Evolutionary conservation across 2,888 invertebrate species (phyloP).

Genomic region (Athalia circularis): DNA sequence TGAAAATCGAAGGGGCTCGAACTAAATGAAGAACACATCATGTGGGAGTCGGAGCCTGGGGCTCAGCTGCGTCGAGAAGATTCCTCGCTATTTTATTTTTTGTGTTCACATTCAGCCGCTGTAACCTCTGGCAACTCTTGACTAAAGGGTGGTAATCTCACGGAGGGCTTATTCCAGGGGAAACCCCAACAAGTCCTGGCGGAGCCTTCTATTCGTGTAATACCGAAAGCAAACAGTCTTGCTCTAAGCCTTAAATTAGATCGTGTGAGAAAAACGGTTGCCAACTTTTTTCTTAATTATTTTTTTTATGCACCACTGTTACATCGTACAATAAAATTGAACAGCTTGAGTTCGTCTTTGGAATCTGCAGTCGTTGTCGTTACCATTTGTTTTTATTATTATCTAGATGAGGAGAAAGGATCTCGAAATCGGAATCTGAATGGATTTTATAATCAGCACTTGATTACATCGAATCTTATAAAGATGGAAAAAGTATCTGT

Average conservation of each 20-base stretch:
- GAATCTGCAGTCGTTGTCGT: no score
- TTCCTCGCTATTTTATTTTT: neutral
- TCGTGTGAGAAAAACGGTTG: neutral
- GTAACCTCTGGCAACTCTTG: slow-evolving; percentile 14
- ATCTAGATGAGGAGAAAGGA: neutral
- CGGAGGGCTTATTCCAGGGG: neutral
- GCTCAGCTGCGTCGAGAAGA: neutral
- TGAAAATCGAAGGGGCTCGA: neutral
- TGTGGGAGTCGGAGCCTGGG: neutral
- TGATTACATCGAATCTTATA: neutral
- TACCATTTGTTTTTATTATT: no score
- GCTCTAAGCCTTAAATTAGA: neutral
- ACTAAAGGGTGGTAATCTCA: slow-evolving; percentile 6
- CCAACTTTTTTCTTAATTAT: no score
- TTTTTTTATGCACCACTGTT: no score
- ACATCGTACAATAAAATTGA: no score
- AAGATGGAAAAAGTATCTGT: neutral
- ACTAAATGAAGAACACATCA: no score
- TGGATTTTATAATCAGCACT: neutral
- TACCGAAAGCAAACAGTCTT: neutral
- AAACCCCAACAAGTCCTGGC: no score
- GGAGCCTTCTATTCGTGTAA: neutral
- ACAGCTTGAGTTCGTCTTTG: no score
- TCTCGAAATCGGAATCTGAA: neutral
- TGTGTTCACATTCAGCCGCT: slow-evolving; percentile 24